Evolutionary conservation across 2,113 vertebrate genomes (phyloP).

Genomic region (Apistogramma diplotaenia): DNA sequence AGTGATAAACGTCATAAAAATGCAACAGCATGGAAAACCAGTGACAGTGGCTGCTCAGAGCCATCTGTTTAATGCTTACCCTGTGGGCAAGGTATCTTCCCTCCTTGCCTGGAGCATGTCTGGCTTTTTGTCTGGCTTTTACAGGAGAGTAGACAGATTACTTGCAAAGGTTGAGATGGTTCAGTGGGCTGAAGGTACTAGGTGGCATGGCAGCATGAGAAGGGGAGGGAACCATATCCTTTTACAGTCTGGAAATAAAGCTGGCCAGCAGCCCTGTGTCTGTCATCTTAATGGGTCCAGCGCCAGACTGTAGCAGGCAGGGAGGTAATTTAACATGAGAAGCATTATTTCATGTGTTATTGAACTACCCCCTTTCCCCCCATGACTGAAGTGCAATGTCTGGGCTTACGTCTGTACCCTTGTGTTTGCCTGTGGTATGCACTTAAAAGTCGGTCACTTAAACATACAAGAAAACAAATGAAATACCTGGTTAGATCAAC

Average conservation of each 20-base stretch:
- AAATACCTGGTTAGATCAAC: not conserved
- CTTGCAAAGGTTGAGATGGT: constrained; percentile 45
- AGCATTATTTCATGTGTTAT: not conserved
- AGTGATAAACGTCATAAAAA: constrained; percentile 45
- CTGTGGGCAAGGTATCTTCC: constrained; percentile 23
- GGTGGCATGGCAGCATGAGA: constrained; percentile 34
- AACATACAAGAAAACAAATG: not conserved
- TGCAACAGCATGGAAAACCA: not conserved
- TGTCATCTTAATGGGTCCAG: constrained; percentile 33
- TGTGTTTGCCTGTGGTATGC: not conserved
- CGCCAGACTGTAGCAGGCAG: not conserved
- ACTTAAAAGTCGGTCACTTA: not conserved
- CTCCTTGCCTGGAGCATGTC: constrained; percentile 45
- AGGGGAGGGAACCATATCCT: constrained; percentile 49
- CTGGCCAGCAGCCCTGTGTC: constrained; percentile 3
- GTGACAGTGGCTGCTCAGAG: constrained; percentile 20
- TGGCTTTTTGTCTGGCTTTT: constrained; percentile 59
- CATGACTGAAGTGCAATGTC: not conserved
- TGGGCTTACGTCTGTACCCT: not conserved
- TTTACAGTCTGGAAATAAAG: constrained; percentile 74
- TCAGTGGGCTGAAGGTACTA: constrained; percentile 58
- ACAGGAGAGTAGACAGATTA: constrained; percentile 53
- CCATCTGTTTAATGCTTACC: constrained; percentile 4
- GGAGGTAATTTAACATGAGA: not conserved
- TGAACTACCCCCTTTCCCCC: not conserved